Base-by-base conservation (phyloP, 2,797 vertebrate genomes). In the Enteromius mattozi region DNA sequence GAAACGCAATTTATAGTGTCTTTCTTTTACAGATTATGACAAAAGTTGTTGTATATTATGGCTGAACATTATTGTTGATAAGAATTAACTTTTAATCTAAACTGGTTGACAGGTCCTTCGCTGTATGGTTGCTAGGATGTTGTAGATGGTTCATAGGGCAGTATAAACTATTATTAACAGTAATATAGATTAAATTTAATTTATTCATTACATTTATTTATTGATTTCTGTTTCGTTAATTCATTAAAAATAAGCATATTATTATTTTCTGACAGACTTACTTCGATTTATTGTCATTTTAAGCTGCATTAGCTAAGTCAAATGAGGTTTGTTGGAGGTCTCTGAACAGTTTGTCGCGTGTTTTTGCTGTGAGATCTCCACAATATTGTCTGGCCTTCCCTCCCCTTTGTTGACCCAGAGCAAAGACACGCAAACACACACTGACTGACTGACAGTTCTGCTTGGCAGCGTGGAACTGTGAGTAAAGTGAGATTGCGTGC, bases 401-500 rank as follows among this genome's bases (percentile, higher is more conserved):
- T 12, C 45, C 42, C 80, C 66, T 81, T 80, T 75, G 54, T 78
- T 56, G 63, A 68, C n/a, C 24, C 8, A 35, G 21, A 75, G 65
- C 69, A 66, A 33, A 51, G 54, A 77, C 30, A 76, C 65, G 1
- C 61, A 49, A 35, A 65, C 77, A 35, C 61, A n/a, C 17, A n/a
- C 59, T 8, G 17, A 47, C n/a, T 49, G 72, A 81, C 45, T 81
- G 74, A 84, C 82, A 78, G 37, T 65, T n/a, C 13, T 77, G 35
- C 30, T 49, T 35, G 45, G 16, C 78, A 27, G 35, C 6, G 3
- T 66, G 45, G 35, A 72, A 49, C 76, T 81, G 19, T 3, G 33
- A 40, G 59, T 16, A n/a, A 75, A 51, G 49, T 61, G 61, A 35
- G 51, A 71, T 77, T 2, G 56, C 16, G 16, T 83, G 71, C 33